Evolutionary conservation across 1,140 invertebrate genomes (phyloP).

Genomic region (Drosophila ananassae): DNA sequence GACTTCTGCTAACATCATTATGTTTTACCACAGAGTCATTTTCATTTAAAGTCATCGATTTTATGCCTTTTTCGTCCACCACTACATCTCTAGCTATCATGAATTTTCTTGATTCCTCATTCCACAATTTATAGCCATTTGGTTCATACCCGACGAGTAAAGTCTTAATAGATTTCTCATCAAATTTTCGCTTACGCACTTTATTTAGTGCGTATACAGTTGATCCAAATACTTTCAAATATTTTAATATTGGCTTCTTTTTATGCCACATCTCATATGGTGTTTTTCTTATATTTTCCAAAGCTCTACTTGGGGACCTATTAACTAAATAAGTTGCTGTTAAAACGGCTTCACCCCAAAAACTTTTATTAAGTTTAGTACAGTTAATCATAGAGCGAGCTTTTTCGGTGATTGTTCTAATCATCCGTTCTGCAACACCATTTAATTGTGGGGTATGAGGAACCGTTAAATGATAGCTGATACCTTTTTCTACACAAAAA

Average conservation of each 20-base stretch:
- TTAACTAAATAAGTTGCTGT: constrained; percentile 1
- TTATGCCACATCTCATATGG: constrained; percentile 8
- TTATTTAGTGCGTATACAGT: constrained; percentile 8
- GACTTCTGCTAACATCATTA: too few species aligned
- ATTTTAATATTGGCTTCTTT: constrained; percentile 1
- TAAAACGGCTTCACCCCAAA: constrained; percentile 8
- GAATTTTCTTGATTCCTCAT: too few species aligned
- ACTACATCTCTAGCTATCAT: too few species aligned
- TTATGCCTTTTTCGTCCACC: too few species aligned
- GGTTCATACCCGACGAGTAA: neutral
- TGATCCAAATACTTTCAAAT: constrained; percentile 3
- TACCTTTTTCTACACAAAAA: too few species aligned
- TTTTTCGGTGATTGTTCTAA: too few species aligned
- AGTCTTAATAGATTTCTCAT: neutral
- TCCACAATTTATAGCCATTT: constrained; percentile 15
- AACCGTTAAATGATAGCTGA: too few species aligned
- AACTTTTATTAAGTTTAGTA: neutral
- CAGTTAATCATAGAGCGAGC: too few species aligned
- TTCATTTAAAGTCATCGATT: too few species aligned
- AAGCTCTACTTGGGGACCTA: neutral
- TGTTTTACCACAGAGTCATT: too few species aligned
- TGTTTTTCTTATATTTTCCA: neutral
- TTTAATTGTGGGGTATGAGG: too few species aligned
- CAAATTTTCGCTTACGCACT: neutral
- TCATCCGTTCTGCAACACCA: too few species aligned